Evolutionary conservation across 2,113 vertebrate genomes (phyloP), one percentile per base, ranked within the genome.

Genomic region (Chunga burmeisteri): DNA sequence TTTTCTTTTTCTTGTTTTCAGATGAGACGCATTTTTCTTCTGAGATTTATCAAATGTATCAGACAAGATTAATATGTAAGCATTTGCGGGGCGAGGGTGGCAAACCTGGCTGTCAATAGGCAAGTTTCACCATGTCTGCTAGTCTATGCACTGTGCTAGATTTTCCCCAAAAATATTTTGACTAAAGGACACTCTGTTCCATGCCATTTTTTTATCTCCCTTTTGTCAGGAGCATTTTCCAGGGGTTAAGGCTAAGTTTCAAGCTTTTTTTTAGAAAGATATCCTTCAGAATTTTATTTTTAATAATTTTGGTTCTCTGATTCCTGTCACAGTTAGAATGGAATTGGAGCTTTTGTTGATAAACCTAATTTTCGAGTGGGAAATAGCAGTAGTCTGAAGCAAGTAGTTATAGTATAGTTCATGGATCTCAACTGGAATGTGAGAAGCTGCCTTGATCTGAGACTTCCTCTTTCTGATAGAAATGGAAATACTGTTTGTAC

Each of bases 401-500:
- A 84, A 22, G 2, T 8, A 23, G 56, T 79, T 94, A 3, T 3
- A 81, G 52, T 65, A 26, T 23, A 73, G 75, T 80, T 95, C 62
- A 61, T 1, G 13, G 53, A 49, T 90, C 88, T 90, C 46, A 77
- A 8, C 21, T 83, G 94, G 86, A 91, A 94, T 49, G 75, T 83
- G 83, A 88, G 61, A 90, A 81, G 50, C 59, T 92, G 67, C 86
- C 80, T 92, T 11, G 10, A 77, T 95, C 80, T 32, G 53, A 86
- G 63, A 92, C 46, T 81, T 92, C 62, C 58, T 58, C 29, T 90
- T 82, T 86, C 25, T 90, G 79, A 36, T 61, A 30, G 75, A 66
- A 93, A 80, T 86, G 91, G 93, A 96, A 96, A 70, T 86, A 47
- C 25, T 90, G 46, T 94, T 90, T 77, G 79, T 93, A 19, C 63